Base-by-base conservation (phyloP, 2,888 invertebrate species). In the Caenorhabditis zanzibari region DNA sequence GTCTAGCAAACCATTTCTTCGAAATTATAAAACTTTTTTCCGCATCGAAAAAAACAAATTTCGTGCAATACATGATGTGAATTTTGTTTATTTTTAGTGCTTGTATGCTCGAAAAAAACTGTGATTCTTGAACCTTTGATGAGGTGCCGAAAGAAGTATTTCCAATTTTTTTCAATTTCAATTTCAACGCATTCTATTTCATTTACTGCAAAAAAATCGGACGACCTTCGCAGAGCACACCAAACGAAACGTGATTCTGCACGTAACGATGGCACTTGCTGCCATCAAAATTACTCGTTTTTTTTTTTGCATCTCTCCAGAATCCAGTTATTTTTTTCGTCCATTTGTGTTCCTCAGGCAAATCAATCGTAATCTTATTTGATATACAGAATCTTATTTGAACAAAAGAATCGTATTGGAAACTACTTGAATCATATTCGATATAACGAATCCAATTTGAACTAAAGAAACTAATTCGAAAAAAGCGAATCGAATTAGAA, bases 251-350 rank as follows among this genome's bases (percentile, higher is more conserved):
- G 68, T 54, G 73, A 73, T 73, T 73, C 73, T 73, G 73, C 73
- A 73, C 73, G 73, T 73, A 73, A 73, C 61, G 73, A 73, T 59
- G 72, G 49, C 61, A 72, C 73, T 73, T 68, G 68, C 54, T 68
- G 22, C 32, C 58, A 72, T 72, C 49, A 59, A 59, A 59, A 59
- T 72, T 49, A 22, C 61, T 52, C 61, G 4, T 19, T 61, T 61
- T 35, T 28, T n/a, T 16, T 28, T 0, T 1, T 26, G 41, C 19
- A 63, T 47, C 28, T 49, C 24, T 35, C 44, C 63, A 19, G 61
- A 61, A 61, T 61, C 19, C 61, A 38, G 38, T 59, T 58, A 1
- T 52, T 49, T 54, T 54, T 61, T 58, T 24, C 59, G 7, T 59
- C 22, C 26, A 19, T 56, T 56, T 16, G 26, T 58, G 10, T 28